Evolutionary conservation across 2,797 vertebrate species (phyloP), one percentile per base, ranked within the genome.

Genomic region (Acrossocheilus wenchowensis): DNA sequence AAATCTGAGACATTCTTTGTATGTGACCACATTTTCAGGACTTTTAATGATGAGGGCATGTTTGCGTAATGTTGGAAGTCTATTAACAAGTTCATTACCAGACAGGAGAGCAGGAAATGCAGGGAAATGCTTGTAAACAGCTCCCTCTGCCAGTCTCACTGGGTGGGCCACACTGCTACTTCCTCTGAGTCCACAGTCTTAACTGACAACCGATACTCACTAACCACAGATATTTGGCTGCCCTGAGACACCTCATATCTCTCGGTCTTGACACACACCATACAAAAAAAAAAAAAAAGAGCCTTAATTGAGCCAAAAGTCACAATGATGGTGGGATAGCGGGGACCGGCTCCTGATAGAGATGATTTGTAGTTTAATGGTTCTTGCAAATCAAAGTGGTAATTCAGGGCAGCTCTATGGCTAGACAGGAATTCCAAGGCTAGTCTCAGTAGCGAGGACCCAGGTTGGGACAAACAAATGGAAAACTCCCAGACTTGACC

Each of bases 121-220:
- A 86, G 91, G 86, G 89, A 91, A 89, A 92, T 91, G 89, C 93
- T 90, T 93, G 92, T 94, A 94, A 95, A 95, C 92, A 94, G 91
- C 90, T 92, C 84, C 75, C 23, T 87, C 89, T 89, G 93, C 92
- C 93, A 93, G 93, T 84, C 89, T 91, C 85, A 68, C 91, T 94
- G 94, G 94, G 94, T 94, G 95, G 94, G 94, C 93, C 91, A 90
- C 92, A 92, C 89, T 90, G 91, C 91, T 87, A 91, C 93, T 81
- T 86, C 89, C 88, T 87, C 66, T 83, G 71, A 68, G 41, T 82
- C 73, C 84, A 86, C 78, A 77, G 73, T 80, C 82, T 83, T 60
- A 82, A 43, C 75, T 87, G 87, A 86, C 86, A 88, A 86, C 85
- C 50, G 60, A 89, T 87, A 82, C 83, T 82, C 80, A 78, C 62